Percentiles rank a stretch among this genome's conserved stretches.
phyloP scores from a whole-genome alignment of 2,113 vertebrate species.

The Pseudorectes ferrugineus region DNA sequence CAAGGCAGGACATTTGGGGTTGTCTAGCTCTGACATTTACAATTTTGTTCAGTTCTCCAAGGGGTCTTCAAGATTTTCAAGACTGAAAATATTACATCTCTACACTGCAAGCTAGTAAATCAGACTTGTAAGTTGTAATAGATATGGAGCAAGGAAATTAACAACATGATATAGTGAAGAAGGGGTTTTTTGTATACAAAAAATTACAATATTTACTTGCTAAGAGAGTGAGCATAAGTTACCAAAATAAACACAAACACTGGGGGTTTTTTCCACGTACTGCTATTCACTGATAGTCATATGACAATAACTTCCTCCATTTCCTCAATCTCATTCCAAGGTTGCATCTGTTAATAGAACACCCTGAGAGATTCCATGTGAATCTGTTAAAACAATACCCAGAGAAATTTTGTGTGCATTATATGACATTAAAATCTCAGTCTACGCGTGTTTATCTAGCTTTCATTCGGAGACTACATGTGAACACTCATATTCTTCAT shows the following conservation, averaged over 20 bases:
- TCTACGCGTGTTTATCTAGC: not conserved
- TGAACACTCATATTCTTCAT: not conserved
- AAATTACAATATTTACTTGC: not conserved
- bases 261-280: fast-evolving
- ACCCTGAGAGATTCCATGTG: not conserved
- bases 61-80: not conserved
- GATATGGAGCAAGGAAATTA: not conserved
- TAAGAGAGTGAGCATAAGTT: not conserved
- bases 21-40: not conserved
- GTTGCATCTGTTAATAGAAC: not conserved
- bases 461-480: not conserved
- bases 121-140: not conserved
- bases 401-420: not conserved
- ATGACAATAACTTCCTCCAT: not conserved
- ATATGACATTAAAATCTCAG: not conserved
- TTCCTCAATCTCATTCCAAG: not conserved
- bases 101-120: not conserved
- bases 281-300: not conserved
- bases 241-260: not conserved
- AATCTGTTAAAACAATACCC: not conserved
- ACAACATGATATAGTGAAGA: not conserved
- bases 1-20: not conserved
- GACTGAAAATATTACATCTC: not conserved
- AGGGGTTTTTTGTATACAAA: not conserved
- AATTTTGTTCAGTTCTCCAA: not conserved